A percentile compares a stretch with the other conserved stretches of the same genome.
Evolutionary conservation across 2,888 invertebrate genomes (phyloP).

Genomic region (Aphrophora alni): DNA sequence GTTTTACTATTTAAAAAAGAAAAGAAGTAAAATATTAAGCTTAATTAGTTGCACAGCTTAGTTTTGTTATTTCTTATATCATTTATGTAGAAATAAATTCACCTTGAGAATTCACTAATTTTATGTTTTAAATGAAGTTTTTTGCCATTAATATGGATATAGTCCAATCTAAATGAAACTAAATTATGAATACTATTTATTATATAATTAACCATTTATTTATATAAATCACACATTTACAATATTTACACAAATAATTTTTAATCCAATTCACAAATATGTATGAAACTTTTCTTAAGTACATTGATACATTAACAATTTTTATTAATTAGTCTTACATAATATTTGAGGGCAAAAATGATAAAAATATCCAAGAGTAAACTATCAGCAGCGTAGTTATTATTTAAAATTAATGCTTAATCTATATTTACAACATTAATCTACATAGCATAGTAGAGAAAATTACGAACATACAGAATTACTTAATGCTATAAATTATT

Average conservation of each 20-base stretch:
- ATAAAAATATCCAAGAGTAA: background rate
- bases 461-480: background rate
- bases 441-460: background rate
- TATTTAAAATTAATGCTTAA: background rate
- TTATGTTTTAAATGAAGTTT: no score
- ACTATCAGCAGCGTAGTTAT: background rate
- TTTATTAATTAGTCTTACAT: background rate
- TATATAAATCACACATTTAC: constrained; percentile 2
- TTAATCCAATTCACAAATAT: background rate
- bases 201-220: background rate
- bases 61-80: no score
- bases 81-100: no score
- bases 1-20: no score
- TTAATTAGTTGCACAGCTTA: no score
- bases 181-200: background rate
- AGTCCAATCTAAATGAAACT: no score
- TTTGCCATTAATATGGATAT: no score
- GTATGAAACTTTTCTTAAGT: background rate
- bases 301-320: background rate
- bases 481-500: background rate
- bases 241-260: background rate
- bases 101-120: no score
- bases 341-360: background rate
- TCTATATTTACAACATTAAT: background rate
- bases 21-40: no score